phyloP scores from a whole-genome alignment of 2,797 vertebrate species.

The Loris lydekkerianus region DNA sequence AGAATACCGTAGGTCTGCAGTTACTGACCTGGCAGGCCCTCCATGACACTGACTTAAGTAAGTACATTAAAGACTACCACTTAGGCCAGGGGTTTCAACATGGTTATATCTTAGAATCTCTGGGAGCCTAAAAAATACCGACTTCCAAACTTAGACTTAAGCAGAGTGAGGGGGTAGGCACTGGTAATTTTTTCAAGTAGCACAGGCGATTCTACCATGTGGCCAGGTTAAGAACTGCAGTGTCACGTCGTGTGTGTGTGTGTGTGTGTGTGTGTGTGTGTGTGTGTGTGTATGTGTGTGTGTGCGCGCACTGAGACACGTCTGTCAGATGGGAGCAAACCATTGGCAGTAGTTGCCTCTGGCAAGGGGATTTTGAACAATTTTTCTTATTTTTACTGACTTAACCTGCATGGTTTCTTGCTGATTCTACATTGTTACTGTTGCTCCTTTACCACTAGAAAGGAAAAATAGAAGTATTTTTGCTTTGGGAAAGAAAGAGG shows the following conservation, averaged over 20 bases:
- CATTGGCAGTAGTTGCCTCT: neutral
- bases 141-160: neutral
- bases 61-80: neutral
- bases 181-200: neutral
- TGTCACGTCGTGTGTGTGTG: neutral
- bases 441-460: neutral
- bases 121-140: neutral
- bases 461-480: neutral
- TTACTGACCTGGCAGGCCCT: neutral
- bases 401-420: neutral
- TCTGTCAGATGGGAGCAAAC: neutral
- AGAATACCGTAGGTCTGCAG: neutral
- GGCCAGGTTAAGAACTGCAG: neutral
- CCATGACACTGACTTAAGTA: accelerated
- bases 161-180: neutral
- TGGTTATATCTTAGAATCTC: neutral
- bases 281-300: neutral
- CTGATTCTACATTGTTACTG: neutral
- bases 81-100: neutral
- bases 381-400: constrained; percentile 26
- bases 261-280: neutral
- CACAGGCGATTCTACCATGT: neutral
- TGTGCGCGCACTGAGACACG: neutral
- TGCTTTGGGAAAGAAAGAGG: neutral
- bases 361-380: neutral